These are phyloP conservation scores for Herpailurus yagouaroundi DNA, from an alignment of 2,113 vertebrate species.

Conservation along the genomic window DNA sequence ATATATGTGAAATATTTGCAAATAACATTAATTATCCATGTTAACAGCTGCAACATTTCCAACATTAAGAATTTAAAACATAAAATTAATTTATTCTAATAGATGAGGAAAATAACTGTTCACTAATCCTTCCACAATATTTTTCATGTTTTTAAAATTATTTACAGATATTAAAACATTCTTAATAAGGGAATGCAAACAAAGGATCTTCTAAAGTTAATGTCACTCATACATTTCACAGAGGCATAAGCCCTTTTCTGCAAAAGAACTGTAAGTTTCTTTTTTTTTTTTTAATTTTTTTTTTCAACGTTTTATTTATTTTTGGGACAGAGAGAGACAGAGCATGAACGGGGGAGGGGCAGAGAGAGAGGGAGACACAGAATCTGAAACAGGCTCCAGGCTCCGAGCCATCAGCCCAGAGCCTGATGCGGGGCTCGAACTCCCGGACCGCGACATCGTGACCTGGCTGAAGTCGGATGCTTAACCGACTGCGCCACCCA, in stretches of 20 bases:
- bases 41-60: neutral
- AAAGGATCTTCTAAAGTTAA: neutral
- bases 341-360: no score
- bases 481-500: no score
- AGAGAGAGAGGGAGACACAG: no score
- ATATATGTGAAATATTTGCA: neutral
- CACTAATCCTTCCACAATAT: neutral
- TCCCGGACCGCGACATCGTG: no score
- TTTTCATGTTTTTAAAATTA: neutral
- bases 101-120: neutral
- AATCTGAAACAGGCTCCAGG: no score
- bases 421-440: no score
- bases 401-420: no score
- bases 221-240: neutral
- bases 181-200: slow-evolving; percentile 24
- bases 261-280: neutral
- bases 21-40: neutral
- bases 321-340: no score
- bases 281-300: no score
- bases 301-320: no score
- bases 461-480: no score
- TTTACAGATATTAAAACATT: neutral
- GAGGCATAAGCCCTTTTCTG: neutral
- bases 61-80: neutral
- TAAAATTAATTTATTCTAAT: neutral